phyloP scores from a whole-genome alignment of 2,113 vertebrate genomes.

The Grallaria varia region DNA sequence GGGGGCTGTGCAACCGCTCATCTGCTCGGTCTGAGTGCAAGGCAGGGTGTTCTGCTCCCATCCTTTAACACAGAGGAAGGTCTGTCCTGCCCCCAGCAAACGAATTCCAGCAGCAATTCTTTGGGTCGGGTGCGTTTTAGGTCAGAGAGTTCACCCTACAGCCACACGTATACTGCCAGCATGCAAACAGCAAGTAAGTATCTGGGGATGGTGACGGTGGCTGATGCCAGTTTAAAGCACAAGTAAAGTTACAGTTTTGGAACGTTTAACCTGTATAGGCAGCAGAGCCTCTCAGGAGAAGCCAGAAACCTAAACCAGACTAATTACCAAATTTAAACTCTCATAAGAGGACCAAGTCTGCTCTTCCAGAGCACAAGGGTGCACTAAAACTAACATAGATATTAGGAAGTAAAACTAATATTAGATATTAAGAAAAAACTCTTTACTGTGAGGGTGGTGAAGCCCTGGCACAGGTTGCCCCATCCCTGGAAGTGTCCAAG shows the following conservation, averaged over 20 bases:
- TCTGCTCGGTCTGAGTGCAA: background rate
- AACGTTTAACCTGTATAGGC: background rate
- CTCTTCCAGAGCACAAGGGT: background rate
- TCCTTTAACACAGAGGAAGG: background rate
- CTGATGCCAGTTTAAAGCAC: background rate
- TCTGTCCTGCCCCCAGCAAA: background rate
- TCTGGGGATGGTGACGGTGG: rapidly evolving
- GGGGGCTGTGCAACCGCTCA: background rate
- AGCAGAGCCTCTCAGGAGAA: background rate
- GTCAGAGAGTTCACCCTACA: background rate
- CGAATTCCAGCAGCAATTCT: background rate
- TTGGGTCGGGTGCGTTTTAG: background rate
- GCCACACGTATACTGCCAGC: background rate
- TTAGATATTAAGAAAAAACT: background rate
- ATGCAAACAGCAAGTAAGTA: background rate
- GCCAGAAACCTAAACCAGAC: background rate
- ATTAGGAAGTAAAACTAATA: background rate
- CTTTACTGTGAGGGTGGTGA: background rate
- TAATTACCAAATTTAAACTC: background rate
- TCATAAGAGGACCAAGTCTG: background rate
- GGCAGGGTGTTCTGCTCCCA: background rate
- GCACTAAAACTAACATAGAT: background rate
- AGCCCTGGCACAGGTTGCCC: background rate
- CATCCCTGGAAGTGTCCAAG: background rate
- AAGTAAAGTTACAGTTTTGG: background rate